phyloP scores from a whole-genome alignment of 2,113 vertebrate species.

The Athene noctua region DNA sequence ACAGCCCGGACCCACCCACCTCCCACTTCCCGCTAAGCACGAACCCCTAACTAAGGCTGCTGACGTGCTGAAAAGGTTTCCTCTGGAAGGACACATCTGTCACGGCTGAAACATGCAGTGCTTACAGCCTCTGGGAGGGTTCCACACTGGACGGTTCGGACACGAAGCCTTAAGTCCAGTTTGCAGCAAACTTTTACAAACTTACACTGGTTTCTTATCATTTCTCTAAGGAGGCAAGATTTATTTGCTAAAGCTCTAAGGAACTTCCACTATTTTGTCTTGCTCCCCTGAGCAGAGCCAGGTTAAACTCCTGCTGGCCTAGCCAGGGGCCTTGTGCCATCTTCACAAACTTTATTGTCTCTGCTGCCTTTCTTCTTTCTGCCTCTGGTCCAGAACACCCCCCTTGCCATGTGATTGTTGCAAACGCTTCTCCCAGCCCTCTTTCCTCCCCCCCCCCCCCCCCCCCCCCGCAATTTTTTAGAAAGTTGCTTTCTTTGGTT shows the following conservation, averaged over 20 bases:
- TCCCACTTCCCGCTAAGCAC: not conserved
- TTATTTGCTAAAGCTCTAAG: not conserved
- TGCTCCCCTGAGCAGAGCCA: not conserved
- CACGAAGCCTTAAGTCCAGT: not conserved
- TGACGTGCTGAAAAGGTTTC: accelerated
- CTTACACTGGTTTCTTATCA: not conserved
- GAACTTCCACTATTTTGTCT: not conserved
- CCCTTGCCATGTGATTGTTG: not conserved
- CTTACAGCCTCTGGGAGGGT: not conserved
- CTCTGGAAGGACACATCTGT: accelerated
- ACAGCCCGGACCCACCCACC: not conserved
- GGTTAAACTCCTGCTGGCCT: not conserved
- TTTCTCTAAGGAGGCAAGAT: not conserved
- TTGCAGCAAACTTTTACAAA: not conserved
- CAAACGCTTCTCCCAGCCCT: conserved; percentile 31
- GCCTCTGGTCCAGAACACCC: conserved; percentile 1
- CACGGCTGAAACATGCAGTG: accelerated
- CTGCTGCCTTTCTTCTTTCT: not conserved
- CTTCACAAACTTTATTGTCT: not conserved
- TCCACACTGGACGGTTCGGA: not conserved
- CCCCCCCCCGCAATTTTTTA: conserved; percentile 43
- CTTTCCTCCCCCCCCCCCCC: not conserved
- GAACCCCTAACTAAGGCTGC: not conserved
- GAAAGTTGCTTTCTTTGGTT: conserved; percentile 45
- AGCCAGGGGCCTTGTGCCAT: not conserved